phyloP scores from a whole-genome alignment of 2,888 invertebrate genomes.

The Malachius bipustulatus region DNA sequence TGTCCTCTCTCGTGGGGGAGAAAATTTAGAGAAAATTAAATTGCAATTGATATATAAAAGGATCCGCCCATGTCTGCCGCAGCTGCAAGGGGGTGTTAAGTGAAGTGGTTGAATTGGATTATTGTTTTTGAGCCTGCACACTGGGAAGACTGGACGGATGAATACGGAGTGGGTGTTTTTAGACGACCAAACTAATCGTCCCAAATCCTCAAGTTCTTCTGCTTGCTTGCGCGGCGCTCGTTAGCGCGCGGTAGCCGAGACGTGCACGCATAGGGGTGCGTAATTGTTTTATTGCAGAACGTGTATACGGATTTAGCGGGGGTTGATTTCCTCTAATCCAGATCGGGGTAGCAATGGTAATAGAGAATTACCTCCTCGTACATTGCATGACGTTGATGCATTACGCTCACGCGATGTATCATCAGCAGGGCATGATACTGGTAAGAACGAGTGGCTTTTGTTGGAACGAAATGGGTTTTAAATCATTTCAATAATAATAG shows the following conservation, averaged over 20 bases:
- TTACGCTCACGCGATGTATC: too few species aligned
- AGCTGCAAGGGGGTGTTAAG: conserved; percentile 4
- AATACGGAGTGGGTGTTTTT: conserved; percentile 19
- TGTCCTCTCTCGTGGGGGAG: neutral
- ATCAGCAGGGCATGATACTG: too few species aligned
- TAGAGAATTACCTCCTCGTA: too few species aligned
- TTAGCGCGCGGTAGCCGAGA: conserved; percentile 23
- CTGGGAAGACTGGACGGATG: too few species aligned
- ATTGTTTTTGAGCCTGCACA: conserved; percentile 16
- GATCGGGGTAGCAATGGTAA: too few species aligned
- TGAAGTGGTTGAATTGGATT: conserved; percentile 8
- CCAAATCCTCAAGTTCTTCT: conserved; percentile 26
- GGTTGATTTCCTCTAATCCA: too few species aligned
- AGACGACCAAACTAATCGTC: conserved; percentile 24
- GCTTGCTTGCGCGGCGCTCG: conserved; percentile 25
- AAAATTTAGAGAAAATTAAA: conserved; percentile 9
- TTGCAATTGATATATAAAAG: conserved; percentile 8
- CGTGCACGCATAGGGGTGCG: conserved; percentile 21
- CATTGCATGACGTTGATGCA: too few species aligned
- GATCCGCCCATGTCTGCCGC: neutral
- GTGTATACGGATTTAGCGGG: too few species aligned
- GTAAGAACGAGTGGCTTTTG: too few species aligned
- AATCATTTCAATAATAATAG: too few species aligned
- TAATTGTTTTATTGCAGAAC: conserved; percentile 25
- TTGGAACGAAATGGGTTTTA: too few species aligned